Evolutionary conservation across 2,888 invertebrate species (phyloP).

Genomic region (Ormyrus pomaceus): DNA sequence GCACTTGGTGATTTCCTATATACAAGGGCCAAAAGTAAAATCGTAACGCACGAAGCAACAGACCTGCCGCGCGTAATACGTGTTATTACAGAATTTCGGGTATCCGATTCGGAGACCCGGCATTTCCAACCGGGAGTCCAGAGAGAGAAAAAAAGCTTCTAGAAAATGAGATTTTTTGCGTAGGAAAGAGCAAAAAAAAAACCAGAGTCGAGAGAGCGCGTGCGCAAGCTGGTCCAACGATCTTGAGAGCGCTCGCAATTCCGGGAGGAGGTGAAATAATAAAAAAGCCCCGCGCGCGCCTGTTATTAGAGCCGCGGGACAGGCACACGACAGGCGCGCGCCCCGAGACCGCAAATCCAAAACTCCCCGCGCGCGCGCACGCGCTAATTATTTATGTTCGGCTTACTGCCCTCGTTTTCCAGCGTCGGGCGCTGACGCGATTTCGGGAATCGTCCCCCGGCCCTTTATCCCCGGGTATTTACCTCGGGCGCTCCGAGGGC

Average conservation of each 20-base stretch:
- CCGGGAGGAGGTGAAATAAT: slow-evolving; percentile 40
- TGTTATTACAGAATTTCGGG: slow-evolving; percentile 42
- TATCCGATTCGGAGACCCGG: not conserved
- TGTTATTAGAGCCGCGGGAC: slow-evolving; percentile 44
- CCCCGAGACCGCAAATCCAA: slow-evolving; percentile 65
- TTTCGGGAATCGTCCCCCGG: slow-evolving; percentile 20
- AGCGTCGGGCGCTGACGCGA: slow-evolving; percentile 19
- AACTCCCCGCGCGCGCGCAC: slow-evolving; percentile 39
- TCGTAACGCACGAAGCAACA: slow-evolving; percentile 22
- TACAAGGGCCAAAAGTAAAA: slow-evolving; percentile 14
- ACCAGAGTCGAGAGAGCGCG: not conserved
- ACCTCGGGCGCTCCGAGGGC: too few species aligned
- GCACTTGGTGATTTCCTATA: slow-evolving; percentile 32
- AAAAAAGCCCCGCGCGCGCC: slow-evolving; percentile 14
- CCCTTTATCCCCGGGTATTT: too few species aligned
- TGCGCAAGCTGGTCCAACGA: slow-evolving; percentile 5
- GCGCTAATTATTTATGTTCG: slow-evolving; percentile 69
- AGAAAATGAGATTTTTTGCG: slow-evolving; percentile 42
- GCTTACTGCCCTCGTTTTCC: slow-evolving; percentile 62
- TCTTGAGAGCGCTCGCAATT: slow-evolving; percentile 41
- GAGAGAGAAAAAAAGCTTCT: slow-evolving; percentile 21
- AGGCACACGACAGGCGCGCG: slow-evolving; percentile 62
- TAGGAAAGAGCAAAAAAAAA: not conserved
- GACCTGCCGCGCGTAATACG: slow-evolving; percentile 26
- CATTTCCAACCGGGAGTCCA: not conserved